Conservation (phyloP, 2,797 vertebrate species). For the Urosaurus nigricauda region DNA sequence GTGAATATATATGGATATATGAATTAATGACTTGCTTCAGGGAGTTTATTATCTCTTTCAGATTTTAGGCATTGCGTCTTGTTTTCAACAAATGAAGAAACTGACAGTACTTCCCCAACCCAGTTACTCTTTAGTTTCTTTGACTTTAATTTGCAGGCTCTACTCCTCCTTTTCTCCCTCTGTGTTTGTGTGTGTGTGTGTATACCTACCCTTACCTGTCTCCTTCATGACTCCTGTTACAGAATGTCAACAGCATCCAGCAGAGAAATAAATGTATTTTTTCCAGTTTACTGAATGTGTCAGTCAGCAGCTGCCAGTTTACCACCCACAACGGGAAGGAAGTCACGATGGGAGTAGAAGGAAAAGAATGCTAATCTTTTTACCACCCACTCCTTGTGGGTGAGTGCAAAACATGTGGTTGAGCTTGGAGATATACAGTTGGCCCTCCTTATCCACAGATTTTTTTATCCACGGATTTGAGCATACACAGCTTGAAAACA, state of each 20-base stretch:
- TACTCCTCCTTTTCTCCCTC: constrained; percentile 27
- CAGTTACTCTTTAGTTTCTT: too few species aligned
- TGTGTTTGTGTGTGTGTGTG: neutral
- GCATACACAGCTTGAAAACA: too few species aligned
- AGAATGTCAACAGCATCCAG: constrained; percentile 31
- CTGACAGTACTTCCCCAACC: neutral
- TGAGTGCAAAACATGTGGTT: neutral
- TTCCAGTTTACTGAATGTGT: constrained; percentile 50
- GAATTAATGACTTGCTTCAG: neutral
- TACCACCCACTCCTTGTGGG: too few species aligned
- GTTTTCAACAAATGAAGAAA: constrained; percentile 31
- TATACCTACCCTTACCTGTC: constrained; percentile 19
- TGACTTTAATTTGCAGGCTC: constrained; percentile 26
- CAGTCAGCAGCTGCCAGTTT: constrained; percentile 21
- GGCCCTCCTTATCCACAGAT: too few species aligned
- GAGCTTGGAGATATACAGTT: too few species aligned
- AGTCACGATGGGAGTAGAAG: neutral
- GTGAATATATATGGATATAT: neutral
- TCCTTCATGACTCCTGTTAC: constrained; percentile 44
- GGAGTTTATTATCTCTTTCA: constrained; percentile 23
- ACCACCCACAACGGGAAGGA: constrained; percentile 35
- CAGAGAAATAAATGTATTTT: constrained; percentile 32
- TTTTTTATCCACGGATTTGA: too few species aligned
- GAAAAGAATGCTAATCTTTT: neutral
- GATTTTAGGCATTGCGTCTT: constrained; percentile 4